Base-by-base conservation (phyloP, 2,888 invertebrate genomes). In the Oscheius sp. region DNA sequence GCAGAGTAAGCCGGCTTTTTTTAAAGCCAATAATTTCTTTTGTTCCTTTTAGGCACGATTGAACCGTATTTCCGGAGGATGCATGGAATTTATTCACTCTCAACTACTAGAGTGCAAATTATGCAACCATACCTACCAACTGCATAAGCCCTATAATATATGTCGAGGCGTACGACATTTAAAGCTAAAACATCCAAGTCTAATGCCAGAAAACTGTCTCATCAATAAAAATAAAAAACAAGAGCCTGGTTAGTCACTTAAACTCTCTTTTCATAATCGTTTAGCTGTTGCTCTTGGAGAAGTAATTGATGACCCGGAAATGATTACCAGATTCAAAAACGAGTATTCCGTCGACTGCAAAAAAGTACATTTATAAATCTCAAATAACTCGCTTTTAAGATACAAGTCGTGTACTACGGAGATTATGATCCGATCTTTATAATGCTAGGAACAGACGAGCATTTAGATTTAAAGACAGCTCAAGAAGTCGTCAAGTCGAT, bases 341-440 rank as follows among this genome's bases (percentile, higher is more conserved):
- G 75, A 75, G 23, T 72, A 78, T 45, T 66, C 63, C 23, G 74
- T 71, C 34, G 72, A 77, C 5, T 77, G 77, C 53, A 75, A 76
- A 39, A 79, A 75, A 64, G 61, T 61, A 15, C 72, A 72, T n/a
- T n/a, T n/a, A n/a, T n/a, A n/a, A n/a, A n/a, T n/a, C n/a, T n/a
- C n/a, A n/a, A n/a, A n/a, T n/a, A n/a, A n/a, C n/a, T n/a, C n/a
- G n/a, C n/a, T n/a, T n/a, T n/a, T n/a, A n/a, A n/a, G n/a, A n/a
- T n/a, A n/a, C n/a, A n/a, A n/a, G n/a, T n/a, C n/a, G n/a, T n/a
- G n/a, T n/a, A n/a, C n/a, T n/a, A n/a, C n/a, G n/a, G n/a, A n/a
- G n/a, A n/a, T n/a, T n/a, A n/a, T n/a, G n/a, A n/a, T n/a, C n/a
- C n/a, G n/a, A n/a, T n/a, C n/a, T n/a, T n/a, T n/a, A n/a, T n/a